Conservation (phyloP, 2,113 vertebrate species). For the Odontophorus gujanensis region DNA sequence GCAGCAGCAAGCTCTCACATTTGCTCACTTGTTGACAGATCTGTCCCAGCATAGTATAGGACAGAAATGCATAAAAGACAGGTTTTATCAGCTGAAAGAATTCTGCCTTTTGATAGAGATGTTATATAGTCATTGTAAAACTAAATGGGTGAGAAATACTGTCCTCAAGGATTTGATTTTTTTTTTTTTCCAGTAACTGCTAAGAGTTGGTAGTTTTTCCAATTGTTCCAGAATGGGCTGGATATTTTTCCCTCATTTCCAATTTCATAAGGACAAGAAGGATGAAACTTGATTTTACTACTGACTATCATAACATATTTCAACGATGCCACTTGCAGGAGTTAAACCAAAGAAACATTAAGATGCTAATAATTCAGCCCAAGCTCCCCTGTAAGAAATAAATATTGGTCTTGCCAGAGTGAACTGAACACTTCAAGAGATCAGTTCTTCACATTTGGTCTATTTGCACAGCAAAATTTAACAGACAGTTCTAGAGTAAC, state of each 20-base stretch:
- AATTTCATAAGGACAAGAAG: neutral
- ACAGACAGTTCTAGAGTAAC: neutral
- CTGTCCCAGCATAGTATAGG: neutral
- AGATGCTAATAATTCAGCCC: neutral
- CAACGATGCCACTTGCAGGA: neutral
- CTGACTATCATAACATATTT: neutral
- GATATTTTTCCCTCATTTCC: neutral
- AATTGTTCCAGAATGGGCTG: neutral
- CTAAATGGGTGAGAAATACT: neutral
- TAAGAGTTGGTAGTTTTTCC: neutral
- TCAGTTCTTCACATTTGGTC: neutral
- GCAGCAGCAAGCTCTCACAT: neutral
- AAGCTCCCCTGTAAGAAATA: neutral
- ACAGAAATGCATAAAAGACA: neutral
- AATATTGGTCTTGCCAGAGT: neutral
- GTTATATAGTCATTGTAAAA: neutral
- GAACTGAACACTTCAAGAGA: neutral
- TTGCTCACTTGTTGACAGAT: neutral
- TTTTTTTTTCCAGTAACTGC: slow-evolving; percentile 1
- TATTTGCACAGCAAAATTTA: neutral
- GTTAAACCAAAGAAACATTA: neutral
- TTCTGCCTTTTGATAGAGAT: neutral
- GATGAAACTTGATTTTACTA: neutral
- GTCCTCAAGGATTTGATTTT: neutral
- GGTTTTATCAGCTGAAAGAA: neutral